phyloP scores from a whole-genome alignment of 2,113 vertebrate species.

The Ellobius talpinus region DNA sequence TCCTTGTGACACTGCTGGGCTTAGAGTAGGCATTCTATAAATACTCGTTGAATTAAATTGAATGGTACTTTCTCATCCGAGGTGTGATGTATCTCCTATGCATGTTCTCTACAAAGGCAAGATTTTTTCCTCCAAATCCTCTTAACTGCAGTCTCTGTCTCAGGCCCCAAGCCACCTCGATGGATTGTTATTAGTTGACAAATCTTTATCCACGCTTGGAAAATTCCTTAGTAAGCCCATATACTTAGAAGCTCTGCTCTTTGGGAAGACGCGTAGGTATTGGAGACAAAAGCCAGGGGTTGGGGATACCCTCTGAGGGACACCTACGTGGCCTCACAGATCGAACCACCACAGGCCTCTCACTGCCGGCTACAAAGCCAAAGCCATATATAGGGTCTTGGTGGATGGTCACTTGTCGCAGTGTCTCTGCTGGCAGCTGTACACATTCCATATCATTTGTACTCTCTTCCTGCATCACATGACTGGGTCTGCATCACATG shows the following conservation, averaged over 20 bases:
- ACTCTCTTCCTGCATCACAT: conserved; percentile 95
- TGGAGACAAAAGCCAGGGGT: background rate
- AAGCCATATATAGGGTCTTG: conserved; percentile 95
- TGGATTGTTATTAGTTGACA: background rate
- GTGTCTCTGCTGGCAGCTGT: conserved; percentile 93
- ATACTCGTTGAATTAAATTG: conserved; percentile 66
- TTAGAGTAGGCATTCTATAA: conserved; percentile 60
- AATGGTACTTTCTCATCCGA: conserved; percentile 53
- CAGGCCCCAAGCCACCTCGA: background rate
- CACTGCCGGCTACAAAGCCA: conserved; percentile 96
- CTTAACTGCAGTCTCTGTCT: background rate
- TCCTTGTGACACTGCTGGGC: background rate
- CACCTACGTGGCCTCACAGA: conserved; percentile 95
- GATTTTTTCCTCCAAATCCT: background rate
- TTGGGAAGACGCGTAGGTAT: background rate
- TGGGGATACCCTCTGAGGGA: conserved; percentile 41
- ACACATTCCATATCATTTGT: conserved; percentile 97
- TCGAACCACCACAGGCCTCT: conserved; percentile 95
- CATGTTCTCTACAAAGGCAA: conserved; percentile 43
- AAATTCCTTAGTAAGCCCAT: conserved; percentile 3
- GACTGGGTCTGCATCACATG: conserved; percentile 96
- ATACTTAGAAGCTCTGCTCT: background rate
- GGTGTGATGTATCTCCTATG: conserved; percentile 8
- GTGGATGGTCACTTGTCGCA: conserved; percentile 95
- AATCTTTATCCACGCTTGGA: conserved; percentile 42